phyloP scores from a whole-genome alignment of 2,888 invertebrate genomes.

The Polyommatus icarus region DNA sequence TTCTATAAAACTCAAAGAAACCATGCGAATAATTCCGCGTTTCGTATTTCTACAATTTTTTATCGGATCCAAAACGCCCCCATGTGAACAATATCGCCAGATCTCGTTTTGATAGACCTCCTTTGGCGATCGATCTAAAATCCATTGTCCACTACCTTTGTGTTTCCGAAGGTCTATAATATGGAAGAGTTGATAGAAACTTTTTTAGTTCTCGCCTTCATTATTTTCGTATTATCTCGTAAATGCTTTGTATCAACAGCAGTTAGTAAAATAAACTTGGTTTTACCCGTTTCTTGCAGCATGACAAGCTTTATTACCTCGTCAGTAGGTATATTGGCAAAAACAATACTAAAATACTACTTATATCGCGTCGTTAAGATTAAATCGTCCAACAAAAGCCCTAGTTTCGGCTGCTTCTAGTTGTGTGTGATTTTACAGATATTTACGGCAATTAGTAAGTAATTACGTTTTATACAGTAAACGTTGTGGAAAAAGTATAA shows the following conservation, averaged over 20 bases:
- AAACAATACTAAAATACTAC: background rate
- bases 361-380: background rate
- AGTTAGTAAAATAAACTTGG: constrained; percentile 5
- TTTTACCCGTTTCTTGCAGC: background rate
- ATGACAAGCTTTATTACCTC: background rate
- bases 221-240: constrained; percentile 1
- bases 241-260: background rate
- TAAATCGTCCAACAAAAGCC: background rate
- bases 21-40: constrained; percentile 80
- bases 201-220: background rate
- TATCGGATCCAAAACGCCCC: constrained; percentile 64
- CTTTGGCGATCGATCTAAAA: constrained; percentile 58
- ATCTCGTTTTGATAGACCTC: constrained; percentile 78
- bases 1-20: constrained; percentile 75
- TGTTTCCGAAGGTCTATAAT: constrained; percentile 42
- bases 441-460: too few relatives aligned
- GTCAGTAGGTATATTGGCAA: background rate
- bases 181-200: constrained; percentile 59
- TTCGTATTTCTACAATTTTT: constrained; percentile 72
- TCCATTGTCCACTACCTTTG: constrained; percentile 69
- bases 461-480: too few relatives aligned
- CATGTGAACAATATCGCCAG: constrained; percentile 70
- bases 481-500: too few relatives aligned
- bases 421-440: background rate
- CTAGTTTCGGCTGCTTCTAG: background rate